phyloP scores from a whole-genome alignment of 2,888 invertebrate genomes.

The Suillia variegata region DNA sequence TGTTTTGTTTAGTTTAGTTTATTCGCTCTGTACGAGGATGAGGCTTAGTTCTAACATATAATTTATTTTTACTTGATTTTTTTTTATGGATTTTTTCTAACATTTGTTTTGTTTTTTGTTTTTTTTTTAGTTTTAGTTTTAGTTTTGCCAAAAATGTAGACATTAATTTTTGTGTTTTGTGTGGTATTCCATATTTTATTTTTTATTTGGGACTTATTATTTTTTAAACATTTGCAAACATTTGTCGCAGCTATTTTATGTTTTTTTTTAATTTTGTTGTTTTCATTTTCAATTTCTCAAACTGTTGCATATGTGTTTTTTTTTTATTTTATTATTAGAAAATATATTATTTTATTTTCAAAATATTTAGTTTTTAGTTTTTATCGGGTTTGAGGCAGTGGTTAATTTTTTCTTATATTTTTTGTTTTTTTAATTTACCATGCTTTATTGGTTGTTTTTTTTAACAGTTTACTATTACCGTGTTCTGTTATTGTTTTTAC shows the following conservation, averaged over 20 bases:
- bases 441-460: conserved; percentile 28
- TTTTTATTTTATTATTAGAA: conserved; percentile 3
- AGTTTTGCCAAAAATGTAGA: conserved; percentile 31
- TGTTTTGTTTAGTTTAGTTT: too few species aligned
- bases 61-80: conserved; percentile 12
- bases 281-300: too few species aligned
- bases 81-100: background rate
- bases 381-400: background rate
- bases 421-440: background rate
- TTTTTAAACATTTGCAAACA: conserved; percentile 10
- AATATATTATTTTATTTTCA: background rate
- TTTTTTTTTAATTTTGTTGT: background rate
- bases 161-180: conserved; percentile 8
- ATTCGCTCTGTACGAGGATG: too few species aligned
- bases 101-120: background rate
- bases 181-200: conserved; percentile 26
- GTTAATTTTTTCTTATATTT: too few species aligned
- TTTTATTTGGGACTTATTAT: conserved; percentile 24
- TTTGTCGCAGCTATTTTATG: background rate
- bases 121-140: conserved; percentile 10
- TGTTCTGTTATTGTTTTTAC: conserved; percentile 11
- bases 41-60: conserved; percentile 21
- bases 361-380: background rate
- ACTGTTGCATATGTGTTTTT: background rate
- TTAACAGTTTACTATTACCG: conserved; percentile 41